Percentiles rank a stretch among this genome's conserved stretches.
Evolutionary conservation across 2,888 invertebrate species (phyloP).

Genomic region (Agrilus biguttatus): DNA sequence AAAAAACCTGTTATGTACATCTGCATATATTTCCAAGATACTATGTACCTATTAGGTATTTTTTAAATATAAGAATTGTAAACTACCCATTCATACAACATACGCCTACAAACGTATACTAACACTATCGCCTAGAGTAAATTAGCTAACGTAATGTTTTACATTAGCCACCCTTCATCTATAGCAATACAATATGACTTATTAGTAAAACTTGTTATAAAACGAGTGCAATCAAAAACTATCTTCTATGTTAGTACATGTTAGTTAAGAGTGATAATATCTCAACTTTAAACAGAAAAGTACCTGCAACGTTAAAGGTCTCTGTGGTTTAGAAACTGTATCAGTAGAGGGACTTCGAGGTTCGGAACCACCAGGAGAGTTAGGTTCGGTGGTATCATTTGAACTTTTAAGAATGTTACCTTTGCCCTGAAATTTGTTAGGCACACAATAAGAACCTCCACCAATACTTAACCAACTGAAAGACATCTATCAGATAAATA

Average conservation of each 20-base stretch:
- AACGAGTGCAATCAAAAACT: background rate
- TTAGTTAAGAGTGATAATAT: background rate
- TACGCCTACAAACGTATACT: too few species aligned
- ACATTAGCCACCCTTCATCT: too few species aligned
- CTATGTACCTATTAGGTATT: too few species aligned
- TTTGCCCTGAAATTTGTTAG: conserved; percentile 32
- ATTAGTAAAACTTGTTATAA: background rate
- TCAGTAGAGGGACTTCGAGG: conserved; percentile 23
- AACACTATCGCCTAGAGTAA: too few species aligned
- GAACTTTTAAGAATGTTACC: conserved; percentile 31
- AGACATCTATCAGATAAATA: background rate
- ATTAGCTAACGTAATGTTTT: too few species aligned
- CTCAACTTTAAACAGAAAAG: conserved; percentile 8
- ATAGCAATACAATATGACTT: background rate
- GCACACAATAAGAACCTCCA: conserved; percentile 15
- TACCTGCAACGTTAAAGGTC: conserved; percentile 47
- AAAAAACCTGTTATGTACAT: too few species aligned
- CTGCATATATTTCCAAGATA: too few species aligned
- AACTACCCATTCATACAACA: too few species aligned
- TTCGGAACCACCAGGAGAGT: conserved; percentile 25
- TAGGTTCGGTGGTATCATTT: conserved; percentile 21
- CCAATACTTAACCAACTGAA: conserved; percentile 5
- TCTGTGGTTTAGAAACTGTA: conserved; percentile 37
- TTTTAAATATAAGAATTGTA: too few species aligned
- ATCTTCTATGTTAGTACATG: background rate